Percentiles rank a stretch among this genome's conserved stretches.
Conservation (phyloP, 2,113 vertebrate species). For the Rhinolophus ferrumequinum region DNA sequence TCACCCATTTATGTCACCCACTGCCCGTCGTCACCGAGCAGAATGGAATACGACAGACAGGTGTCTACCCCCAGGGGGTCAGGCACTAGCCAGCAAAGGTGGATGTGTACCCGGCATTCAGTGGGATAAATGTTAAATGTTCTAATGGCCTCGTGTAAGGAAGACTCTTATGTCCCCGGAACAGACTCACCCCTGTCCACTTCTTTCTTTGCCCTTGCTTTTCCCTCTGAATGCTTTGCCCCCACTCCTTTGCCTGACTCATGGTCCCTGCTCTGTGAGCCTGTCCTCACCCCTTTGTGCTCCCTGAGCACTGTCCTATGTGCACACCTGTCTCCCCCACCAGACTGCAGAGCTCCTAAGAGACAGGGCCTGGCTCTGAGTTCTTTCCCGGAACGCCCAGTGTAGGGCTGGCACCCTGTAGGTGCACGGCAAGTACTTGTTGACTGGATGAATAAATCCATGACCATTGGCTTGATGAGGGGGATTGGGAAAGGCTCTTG, state of each 20-base stretch:
- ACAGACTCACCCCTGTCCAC: neutral
- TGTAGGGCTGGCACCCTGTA: rapidly evolving
- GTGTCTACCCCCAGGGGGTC: neutral
- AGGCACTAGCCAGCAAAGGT: neutral
- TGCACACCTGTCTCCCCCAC: neutral
- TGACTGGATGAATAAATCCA: neutral
- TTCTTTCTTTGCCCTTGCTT: neutral
- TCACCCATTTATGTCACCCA: neutral
- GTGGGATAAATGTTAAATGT: no score
- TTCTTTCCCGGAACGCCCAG: neutral
- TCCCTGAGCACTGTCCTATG: neutral
- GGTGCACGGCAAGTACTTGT: neutral
- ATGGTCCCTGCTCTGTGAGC: neutral
- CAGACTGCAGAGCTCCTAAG: neutral
- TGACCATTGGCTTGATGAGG: neutral
- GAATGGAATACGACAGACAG: neutral
- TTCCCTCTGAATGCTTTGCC: neutral
- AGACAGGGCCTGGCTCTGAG: neutral
- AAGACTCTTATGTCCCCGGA: rapidly evolving
- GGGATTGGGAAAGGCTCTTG: neutral
- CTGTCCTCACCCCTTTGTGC: neutral
- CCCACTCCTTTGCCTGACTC: neutral
- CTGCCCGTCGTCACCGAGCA: rapidly evolving
- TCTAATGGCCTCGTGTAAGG: rapidly evolving
- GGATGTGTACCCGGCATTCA: no score